Evolutionary conservation across 2,888 invertebrate species (phyloP).

Genomic region (Odontomyia ornata): DNA sequence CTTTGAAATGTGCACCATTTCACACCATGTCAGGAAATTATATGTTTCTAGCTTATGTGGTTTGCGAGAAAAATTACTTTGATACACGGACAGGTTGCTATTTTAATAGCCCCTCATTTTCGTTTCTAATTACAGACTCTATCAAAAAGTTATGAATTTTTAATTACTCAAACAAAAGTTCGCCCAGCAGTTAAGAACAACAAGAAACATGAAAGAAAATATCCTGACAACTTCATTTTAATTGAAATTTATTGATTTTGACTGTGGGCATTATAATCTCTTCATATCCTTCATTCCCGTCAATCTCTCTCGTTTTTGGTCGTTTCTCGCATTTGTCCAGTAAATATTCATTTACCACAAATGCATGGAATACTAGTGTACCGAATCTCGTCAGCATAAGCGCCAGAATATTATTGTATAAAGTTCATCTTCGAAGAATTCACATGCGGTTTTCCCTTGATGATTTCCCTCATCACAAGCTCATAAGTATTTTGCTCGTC

Average conservation of each 20-base stretch:
- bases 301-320: background rate
- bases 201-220: background rate
- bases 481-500: background rate
- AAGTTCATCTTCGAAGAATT: constrained; percentile 1
- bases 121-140: no score
- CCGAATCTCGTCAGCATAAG: background rate
- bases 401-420: no score
- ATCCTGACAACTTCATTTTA: background rate
- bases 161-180: no score
- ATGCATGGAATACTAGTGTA: background rate
- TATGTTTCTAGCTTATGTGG: no score
- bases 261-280: background rate
- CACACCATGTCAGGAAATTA: no score
- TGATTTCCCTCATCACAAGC: background rate
- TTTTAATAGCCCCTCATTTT: no score
- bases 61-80: no score
- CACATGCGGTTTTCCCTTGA: constrained; percentile 10
- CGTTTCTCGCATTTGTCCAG: background rate
- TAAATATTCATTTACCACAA: background rate
- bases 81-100: no score
- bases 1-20: no score
- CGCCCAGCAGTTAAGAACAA: background rate
- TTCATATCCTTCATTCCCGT: background rate
- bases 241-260: constrained; percentile 9
- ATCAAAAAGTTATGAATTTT: no score